phyloP scores from a whole-genome alignment of 2,113 vertebrate genomes.

The Stegostoma tigrinum region DNA sequence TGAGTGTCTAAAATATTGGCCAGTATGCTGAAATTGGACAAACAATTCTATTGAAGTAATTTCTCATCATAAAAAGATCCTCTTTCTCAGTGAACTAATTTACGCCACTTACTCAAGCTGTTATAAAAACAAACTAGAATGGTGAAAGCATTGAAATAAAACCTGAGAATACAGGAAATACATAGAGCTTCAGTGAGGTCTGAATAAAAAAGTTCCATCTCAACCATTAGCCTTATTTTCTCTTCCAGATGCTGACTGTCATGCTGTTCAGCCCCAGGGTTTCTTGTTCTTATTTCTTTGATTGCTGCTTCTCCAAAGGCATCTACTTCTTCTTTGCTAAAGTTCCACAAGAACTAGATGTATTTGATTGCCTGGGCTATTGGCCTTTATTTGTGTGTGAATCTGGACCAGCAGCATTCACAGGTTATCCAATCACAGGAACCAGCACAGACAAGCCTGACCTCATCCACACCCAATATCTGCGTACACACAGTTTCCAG shows the following conservation, averaged over 20 bases:
- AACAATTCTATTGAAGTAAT: slow-evolving; percentile 19
- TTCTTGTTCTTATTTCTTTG: neutral
- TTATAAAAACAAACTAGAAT: neutral
- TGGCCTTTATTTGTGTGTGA: neutral
- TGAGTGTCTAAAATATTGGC: slow-evolving; percentile 28
- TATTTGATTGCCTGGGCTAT: neutral
- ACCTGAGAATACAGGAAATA: neutral
- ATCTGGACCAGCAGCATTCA: neutral
- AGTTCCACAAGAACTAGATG: neutral
- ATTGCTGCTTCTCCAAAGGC: neutral
- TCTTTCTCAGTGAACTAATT: slow-evolving; percentile 10
- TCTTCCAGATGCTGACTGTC: neutral
- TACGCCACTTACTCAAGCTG: neutral
- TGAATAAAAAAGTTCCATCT: neutral
- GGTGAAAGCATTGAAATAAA: neutral
- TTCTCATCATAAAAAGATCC: slow-evolving; percentile 24
- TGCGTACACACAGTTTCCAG: neutral
- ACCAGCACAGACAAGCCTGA: neutral
- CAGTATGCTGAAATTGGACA: slow-evolving; percentile 18
- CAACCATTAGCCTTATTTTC: neutral
- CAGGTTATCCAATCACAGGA: neutral
- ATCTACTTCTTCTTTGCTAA: neutral
- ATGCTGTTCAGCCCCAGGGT: neutral
- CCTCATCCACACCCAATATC: neutral
- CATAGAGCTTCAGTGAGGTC: neutral